A percentile compares a stretch with the other conserved stretches of the same genome.
Conservation (phyloP, 37 sponge, comb jelly and placozoan genomes). For the Aphrocallistes beatrix region DNA sequence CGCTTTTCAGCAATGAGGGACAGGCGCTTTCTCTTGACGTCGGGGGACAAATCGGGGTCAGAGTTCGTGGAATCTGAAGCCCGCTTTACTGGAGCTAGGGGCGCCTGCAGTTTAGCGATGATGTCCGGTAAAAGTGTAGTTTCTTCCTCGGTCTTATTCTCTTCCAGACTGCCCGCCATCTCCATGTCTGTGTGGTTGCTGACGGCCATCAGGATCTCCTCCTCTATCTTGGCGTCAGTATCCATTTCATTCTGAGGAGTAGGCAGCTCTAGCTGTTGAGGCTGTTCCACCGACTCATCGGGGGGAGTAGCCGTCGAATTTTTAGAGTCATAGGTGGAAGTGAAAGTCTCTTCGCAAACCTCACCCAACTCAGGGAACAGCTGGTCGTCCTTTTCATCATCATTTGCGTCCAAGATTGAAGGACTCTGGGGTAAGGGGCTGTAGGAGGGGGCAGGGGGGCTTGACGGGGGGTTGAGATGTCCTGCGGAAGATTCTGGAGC, state of each 20-base stretch:
- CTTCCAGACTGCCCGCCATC: not conserved
- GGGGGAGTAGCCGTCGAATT: not conserved
- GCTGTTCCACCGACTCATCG: not conserved
- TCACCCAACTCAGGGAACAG: not conserved
- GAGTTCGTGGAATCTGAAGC: not conserved
- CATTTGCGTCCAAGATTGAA: not conserved
- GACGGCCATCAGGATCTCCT: not conserved
- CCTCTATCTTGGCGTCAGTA: no score
- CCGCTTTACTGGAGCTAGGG: not conserved
- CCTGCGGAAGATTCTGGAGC: not conserved
- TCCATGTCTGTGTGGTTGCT: not conserved
- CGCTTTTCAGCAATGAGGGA: not conserved
- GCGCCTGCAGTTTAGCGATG: conserved; percentile 10
- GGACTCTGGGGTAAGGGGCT: conserved; percentile 10
- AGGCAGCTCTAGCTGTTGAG: not conserved
- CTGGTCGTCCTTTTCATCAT: not conserved
- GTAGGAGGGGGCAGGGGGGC: conserved; percentile 2
- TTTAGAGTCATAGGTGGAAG: not conserved
- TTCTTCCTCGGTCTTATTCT: not conserved
- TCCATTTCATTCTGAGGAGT: not conserved
- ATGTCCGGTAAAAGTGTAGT: not conserved
- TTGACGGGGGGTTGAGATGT: not conserved
- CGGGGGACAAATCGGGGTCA: not conserved
- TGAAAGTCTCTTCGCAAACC: conserved; percentile 1
- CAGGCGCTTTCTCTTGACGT: not conserved